Evolutionary conservation across 64 coral and sea anemone species (phyloP).

Genomic region (Anthopleura sola): DNA sequence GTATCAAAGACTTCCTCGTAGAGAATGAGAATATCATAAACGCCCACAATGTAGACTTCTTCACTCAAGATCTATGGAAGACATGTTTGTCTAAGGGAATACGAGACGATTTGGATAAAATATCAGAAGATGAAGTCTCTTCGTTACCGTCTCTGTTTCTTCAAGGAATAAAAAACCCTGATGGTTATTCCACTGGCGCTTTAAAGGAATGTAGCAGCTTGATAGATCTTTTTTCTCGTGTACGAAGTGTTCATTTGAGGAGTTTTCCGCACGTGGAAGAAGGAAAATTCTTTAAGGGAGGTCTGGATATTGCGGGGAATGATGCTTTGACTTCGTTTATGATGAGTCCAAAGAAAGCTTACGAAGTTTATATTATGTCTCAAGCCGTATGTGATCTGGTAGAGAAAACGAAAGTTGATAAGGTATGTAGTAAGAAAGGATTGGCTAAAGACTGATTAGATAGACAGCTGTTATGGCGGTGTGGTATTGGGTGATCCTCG

Average conservation of each 20-base stretch:
- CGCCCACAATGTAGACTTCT: conserved; percentile 63
- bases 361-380: conserved; percentile 57
- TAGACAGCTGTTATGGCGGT: no score
- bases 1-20: conserved; percentile 19
- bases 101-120: conserved; percentile 40
- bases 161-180: neutral
- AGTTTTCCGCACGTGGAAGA: conserved; percentile 32
- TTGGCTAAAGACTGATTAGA: no score
- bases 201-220: neutral
- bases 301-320: neutral
- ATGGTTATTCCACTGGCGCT: neutral
- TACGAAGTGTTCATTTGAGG: conserved; percentile 21
- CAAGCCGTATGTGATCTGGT: conserved; percentile 19
- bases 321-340: conserved; percentile 25
- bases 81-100: conserved; percentile 24
- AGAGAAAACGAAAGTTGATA: neutral
- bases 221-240: neutral
- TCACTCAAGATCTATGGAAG: conserved; percentile 51
- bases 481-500: no score
- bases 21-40: conserved; percentile 31
- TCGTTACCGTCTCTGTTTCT: conserved; percentile 20
- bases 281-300: neutral
- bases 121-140: conserved; percentile 20
- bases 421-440: conserved; percentile 12
- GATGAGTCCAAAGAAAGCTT: conserved; percentile 64